Evolutionary conservation across 2,797 vertebrate genomes (phyloP).

Genomic region (Megalops cyprinoides): DNA sequence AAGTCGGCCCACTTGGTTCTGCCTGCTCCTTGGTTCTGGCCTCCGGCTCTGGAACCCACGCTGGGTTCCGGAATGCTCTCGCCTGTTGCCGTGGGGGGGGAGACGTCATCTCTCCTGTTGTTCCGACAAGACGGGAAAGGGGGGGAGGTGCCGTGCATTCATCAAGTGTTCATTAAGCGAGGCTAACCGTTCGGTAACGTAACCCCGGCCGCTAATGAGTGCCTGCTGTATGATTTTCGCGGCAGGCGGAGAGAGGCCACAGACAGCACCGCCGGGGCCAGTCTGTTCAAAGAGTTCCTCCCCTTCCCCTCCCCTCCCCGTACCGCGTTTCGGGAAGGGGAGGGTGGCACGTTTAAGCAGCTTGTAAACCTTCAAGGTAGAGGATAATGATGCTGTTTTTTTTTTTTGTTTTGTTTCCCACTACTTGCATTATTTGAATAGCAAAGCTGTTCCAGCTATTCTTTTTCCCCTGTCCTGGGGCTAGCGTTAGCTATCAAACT

Average conservation of each 20-base stretch:
- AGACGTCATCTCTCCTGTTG: background rate
- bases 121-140: slow-evolving; percentile 18
- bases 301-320: slow-evolving; percentile 34
- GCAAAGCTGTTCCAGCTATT: slow-evolving; percentile 54
- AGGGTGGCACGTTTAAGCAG: slow-evolving; percentile 60
- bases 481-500: slow-evolving; percentile 33
- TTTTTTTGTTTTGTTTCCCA: slow-evolving; percentile 53
- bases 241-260: slow-evolving; percentile 51
- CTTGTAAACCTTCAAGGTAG: slow-evolving; percentile 65
- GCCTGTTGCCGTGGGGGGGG: background rate
- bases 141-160: slow-evolving; percentile 62
- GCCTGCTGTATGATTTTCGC: slow-evolving; percentile 66
- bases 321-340: slow-evolving; percentile 38
- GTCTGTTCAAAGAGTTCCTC: slow-evolving; percentile 43
- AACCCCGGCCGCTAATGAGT: slow-evolving; percentile 73
- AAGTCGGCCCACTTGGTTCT: too few species aligned
- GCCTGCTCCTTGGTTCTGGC: too few species aligned
- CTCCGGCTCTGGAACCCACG: background rate
- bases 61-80: background rate
- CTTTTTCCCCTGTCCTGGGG: slow-evolving; percentile 47
- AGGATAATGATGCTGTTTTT: slow-evolving; percentile 66
- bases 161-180: slow-evolving; percentile 72
- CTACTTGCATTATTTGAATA: slow-evolving; percentile 54
- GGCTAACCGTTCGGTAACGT: slow-evolving; percentile 66
- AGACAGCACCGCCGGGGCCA: slow-evolving; percentile 52